Conservation (phyloP, 2,888 invertebrate genomes). For the Tenodera sinensis region DNA sequence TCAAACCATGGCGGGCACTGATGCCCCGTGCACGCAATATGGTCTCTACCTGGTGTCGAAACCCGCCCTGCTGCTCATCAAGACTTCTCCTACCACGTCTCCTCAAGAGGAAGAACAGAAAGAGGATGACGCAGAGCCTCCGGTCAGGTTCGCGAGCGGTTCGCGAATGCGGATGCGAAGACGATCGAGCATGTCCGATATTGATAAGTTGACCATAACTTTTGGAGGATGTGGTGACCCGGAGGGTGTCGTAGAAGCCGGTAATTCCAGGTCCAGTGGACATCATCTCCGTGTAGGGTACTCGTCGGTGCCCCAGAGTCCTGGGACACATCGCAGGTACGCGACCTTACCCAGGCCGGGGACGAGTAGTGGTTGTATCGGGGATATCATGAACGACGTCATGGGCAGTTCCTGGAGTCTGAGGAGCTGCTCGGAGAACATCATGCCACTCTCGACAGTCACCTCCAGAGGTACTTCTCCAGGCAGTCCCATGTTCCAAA, state of each 20-base stretch:
- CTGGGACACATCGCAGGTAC: slow-evolving; percentile 33
- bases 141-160: neutral
- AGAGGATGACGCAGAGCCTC: neutral
- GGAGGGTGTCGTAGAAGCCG: neutral
- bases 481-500: slow-evolving; percentile 46
- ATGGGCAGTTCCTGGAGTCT: slow-evolving; percentile 69
- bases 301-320: slow-evolving; percentile 52
- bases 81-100: neutral
- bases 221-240: slow-evolving; percentile 22
- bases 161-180: slow-evolving; percentile 49
- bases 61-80: neutral
- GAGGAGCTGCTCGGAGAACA: slow-evolving; percentile 59
- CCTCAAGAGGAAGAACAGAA: neutral
- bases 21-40: neutral
- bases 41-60: neutral
- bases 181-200: slow-evolving; percentile 68
- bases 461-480: slow-evolving; percentile 41
- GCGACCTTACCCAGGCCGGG: slow-evolving; percentile 32
- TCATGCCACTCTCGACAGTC: slow-evolving; percentile 72
- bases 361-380: slow-evolving; percentile 58
- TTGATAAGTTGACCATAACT: slow-evolving; percentile 56
- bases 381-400: slow-evolving; percentile 76
- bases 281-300: slow-evolving; percentile 36
- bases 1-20: neutral
- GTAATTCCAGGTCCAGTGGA: neutral